Conservation (phyloP, 2,113 vertebrate genomes). For the Oncorhynchus nerka region DNA sequence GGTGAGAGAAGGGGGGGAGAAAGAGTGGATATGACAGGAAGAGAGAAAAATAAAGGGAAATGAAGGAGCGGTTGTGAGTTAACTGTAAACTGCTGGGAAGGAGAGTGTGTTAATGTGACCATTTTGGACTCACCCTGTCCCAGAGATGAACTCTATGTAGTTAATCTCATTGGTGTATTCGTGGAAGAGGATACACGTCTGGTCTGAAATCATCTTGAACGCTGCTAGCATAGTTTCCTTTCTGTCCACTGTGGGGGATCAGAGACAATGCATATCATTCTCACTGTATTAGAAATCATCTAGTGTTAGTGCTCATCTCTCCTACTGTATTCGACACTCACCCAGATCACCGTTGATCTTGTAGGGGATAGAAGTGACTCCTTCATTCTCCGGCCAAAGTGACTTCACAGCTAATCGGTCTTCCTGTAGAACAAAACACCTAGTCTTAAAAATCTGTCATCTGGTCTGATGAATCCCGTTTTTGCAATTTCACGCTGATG, state of each 20-base stretch:
- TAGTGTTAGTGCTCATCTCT: background rate
- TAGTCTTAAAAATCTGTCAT: no score
- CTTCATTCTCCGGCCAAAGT: background rate
- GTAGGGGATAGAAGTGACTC: slow-evolving; percentile 13
- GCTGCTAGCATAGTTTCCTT: slow-evolving; percentile 7
- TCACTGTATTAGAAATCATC: no score
- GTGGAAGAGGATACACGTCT: slow-evolving; percentile 44
- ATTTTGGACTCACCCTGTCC: background rate
- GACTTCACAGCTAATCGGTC: slow-evolving; percentile 39
- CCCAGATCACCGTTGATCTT: slow-evolving; percentile 14
- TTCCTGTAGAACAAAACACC: slow-evolving; percentile 27
- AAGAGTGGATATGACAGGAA: background rate
- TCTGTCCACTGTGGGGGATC: slow-evolving; percentile 17
- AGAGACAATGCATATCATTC: no score
- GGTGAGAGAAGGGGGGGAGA: background rate
- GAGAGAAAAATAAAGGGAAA: background rate
- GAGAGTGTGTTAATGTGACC: no score
- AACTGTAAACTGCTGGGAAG: no score
- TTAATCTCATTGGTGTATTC: background rate
- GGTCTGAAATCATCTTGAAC: slow-evolving; percentile 37
- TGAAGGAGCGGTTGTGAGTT: no score
- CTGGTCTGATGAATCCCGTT: no score
- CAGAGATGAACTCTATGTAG: background rate
- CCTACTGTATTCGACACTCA: slow-evolving; percentile 5
- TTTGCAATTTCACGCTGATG: no score